Evolutionary conservation across 2,797 vertebrate species (phyloP).

Genomic region (Acanthurus lineatus): DNA sequence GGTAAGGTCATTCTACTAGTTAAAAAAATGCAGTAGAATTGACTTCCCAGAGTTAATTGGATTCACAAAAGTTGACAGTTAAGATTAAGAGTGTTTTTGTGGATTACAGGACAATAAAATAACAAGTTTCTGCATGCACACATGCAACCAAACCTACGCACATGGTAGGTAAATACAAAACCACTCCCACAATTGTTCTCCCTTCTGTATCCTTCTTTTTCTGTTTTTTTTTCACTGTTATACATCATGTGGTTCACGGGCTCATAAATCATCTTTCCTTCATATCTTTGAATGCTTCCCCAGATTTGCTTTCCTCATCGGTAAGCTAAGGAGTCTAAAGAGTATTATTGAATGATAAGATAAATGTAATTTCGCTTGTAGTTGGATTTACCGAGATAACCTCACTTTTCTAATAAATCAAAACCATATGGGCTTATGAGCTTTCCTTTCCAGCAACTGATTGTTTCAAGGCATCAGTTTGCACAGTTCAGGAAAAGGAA

Average conservation of each 20-base stretch:
- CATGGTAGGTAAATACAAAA: neutral
- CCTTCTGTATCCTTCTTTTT: neutral
- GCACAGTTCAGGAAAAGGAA: neutral
- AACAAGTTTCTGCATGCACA: neutral
- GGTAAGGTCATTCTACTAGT: neutral
- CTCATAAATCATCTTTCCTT: constrained; percentile 21
- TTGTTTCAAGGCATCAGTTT: constrained; percentile 43
- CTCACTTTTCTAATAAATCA: constrained; percentile 28
- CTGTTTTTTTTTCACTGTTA: neutral
- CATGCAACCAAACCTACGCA: neutral
- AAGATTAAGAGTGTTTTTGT: neutral
- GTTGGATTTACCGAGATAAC: constrained; percentile 27
- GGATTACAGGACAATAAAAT: neutral
- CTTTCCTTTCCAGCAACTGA: constrained; percentile 21
- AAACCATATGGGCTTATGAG: constrained; percentile 31
- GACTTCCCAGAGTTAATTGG: neutral
- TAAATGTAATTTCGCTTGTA: constrained; percentile 38
- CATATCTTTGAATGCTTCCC: constrained; percentile 9
- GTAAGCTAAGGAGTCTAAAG: neutral
- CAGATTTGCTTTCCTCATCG: constrained; percentile 21
- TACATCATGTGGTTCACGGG: neutral
- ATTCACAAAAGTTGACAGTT: neutral
- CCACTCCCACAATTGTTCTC: neutral
- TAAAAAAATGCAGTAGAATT: neutral
- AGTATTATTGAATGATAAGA: neutral